These are phyloP conservation scores for Drosophila oshimai DNA, from an alignment of 1,140 invertebrate species.

Conservation along the genomic window DNA sequence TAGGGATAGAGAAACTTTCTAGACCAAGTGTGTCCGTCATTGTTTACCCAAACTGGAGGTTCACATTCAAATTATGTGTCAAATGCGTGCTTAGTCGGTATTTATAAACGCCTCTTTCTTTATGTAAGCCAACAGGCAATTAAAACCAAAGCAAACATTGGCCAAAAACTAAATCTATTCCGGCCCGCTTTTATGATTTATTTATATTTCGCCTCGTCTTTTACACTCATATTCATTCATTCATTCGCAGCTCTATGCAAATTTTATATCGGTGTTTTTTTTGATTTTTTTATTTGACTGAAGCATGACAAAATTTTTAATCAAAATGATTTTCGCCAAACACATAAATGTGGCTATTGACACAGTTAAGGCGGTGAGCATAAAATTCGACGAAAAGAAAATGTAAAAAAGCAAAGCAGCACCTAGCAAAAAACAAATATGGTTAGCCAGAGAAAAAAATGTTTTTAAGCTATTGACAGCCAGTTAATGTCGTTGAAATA, in stretches of 20 bases:
- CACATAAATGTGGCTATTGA: slow-evolving; percentile 74
- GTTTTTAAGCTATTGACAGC: slow-evolving; percentile 7
- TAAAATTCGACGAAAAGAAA: slow-evolving; percentile 51
- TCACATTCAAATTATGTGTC: slow-evolving; percentile 59
- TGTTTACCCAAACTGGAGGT: slow-evolving; percentile 23
- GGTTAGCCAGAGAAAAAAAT: slow-evolving; percentile 19
- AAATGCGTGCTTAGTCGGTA: slow-evolving; percentile 42
- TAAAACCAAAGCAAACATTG: slow-evolving; percentile 71
- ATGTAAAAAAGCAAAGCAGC: slow-evolving; percentile 2
- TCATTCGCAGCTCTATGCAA: slow-evolving; percentile 70
- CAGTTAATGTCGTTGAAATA: background rate
- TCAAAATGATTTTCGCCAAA: slow-evolving; percentile 69
- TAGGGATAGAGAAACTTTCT: slow-evolving; percentile 45
- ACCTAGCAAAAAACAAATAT: background rate
- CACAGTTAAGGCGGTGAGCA: slow-evolving; percentile 63
- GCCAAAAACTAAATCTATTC: slow-evolving; percentile 16
- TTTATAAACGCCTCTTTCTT: slow-evolving; percentile 46
- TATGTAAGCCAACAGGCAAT: slow-evolving; percentile 56
- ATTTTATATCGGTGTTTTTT: slow-evolving; percentile 44
- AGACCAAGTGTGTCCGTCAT: slow-evolving; percentile 27
- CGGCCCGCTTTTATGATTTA: slow-evolving; percentile 35
- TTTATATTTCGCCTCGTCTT: slow-evolving; percentile 29
- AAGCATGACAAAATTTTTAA: slow-evolving; percentile 79
- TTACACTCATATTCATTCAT: slow-evolving; percentile 14
- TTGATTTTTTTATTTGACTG: slow-evolving; percentile 48